These are phyloP conservation scores for Hoplodrina blanda DNA, from an alignment of 2,888 invertebrate genomes.

Conservation along the genomic window DNA sequence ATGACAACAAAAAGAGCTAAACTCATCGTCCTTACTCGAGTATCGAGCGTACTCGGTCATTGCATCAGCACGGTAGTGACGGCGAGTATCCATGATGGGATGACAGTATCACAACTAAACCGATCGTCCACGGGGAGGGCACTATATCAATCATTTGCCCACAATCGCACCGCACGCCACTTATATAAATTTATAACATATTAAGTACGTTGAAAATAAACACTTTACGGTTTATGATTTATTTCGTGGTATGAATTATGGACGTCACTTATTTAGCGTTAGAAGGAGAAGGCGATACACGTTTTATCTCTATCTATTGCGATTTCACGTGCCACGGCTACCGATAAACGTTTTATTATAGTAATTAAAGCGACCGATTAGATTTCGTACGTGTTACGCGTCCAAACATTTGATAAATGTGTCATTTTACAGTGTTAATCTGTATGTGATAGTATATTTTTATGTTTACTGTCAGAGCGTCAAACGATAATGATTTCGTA, in stretches of 20 bases:
- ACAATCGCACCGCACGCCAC: constrained; percentile 88
- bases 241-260: constrained; percentile 89
- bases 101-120: constrained; percentile 83
- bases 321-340: constrained; percentile 86
- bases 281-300: constrained; percentile 79
- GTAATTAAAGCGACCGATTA: constrained; percentile 87
- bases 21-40: constrained; percentile 76
- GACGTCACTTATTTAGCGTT: constrained; percentile 83
- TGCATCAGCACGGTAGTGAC: constrained; percentile 69
- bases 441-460: constrained; percentile 76
- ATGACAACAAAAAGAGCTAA: constrained; percentile 80
- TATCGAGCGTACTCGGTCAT: constrained; percentile 65
- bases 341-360: constrained; percentile 89
- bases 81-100: constrained; percentile 68
- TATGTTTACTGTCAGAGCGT: constrained; percentile 70
- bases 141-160: constrained; percentile 88
- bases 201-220: constrained; percentile 90
- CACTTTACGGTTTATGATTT: constrained; percentile 90
- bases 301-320: constrained; percentile 83
- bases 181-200: constrained; percentile 91
- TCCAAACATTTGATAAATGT: constrained; percentile 84
- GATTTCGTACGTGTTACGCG: constrained; percentile 80
- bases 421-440: constrained; percentile 82
- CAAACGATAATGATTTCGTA: constrained; percentile 73
- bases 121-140: constrained; percentile 82